A percentile compares a stretch with the other conserved stretches of the same genome.
These are phyloP conservation scores for Drosophila ohnishii DNA, from an alignment of 1,140 invertebrate genomes.

Conservation along the genomic window DNA sequence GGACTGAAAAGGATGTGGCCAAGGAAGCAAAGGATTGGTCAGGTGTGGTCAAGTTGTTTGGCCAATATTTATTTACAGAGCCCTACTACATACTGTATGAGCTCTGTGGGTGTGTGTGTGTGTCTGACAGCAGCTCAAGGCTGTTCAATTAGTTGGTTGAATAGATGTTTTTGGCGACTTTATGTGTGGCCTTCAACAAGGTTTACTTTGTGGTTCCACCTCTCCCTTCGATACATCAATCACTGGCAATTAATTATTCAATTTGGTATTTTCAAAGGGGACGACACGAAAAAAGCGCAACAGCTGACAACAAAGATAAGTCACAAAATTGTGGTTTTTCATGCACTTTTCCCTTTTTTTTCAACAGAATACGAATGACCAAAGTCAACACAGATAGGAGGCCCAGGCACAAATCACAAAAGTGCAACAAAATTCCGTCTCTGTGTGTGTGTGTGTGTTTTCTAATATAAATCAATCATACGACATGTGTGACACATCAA, in stretches of 20 bases:
- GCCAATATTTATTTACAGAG: constrained; percentile 45
- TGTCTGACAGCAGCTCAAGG: constrained; percentile 46
- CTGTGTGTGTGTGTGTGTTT: constrained; percentile 16
- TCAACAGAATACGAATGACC: neutral
- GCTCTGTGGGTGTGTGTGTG: constrained; percentile 12
- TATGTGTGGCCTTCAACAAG: constrained; percentile 1
- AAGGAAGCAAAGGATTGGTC: constrained; percentile 26
- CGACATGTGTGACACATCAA: constrained; percentile 56
- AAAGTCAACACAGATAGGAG: constrained; percentile 3
- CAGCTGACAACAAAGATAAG: constrained; percentile 22
- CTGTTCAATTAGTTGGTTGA: constrained; percentile 62
- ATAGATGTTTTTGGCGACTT: neutral
- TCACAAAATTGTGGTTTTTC: constrained; percentile 17
- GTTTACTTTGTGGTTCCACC: neutral
- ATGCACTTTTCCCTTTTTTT: constrained; percentile 1
- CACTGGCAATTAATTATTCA: constrained; percentile 47
- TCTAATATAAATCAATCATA: constrained; percentile 73
- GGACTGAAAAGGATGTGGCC: constrained; percentile 35
- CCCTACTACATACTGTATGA: constrained; percentile 1
- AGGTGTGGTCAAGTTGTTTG: constrained; percentile 47
- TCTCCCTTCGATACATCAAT: constrained; percentile 34
- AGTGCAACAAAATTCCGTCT: constrained; percentile 34
- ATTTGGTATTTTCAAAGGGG: constrained; percentile 15
- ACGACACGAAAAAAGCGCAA: constrained; percentile 14
- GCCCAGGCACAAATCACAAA: constrained; percentile 31